Evolutionary conservation across 2,888 invertebrate species (phyloP).

Genomic region (Entomobrya multifasciata): DNA sequence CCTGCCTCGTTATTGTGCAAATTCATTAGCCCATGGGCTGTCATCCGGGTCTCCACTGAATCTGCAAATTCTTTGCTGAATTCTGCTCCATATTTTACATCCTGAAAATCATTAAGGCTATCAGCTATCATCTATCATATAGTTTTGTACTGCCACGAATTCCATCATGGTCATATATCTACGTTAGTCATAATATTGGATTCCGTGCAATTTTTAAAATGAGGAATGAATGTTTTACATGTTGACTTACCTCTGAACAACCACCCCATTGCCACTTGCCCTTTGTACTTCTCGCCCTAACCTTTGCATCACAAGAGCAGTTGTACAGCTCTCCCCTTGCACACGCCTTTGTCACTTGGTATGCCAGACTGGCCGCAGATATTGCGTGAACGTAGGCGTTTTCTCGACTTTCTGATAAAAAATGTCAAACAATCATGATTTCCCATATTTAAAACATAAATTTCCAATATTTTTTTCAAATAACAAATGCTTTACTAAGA

Average conservation of each 20-base stretch:
- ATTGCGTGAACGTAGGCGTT: constrained; percentile 94
- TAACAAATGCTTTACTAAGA: too few relatives aligned
- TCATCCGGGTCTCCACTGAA: constrained; percentile 87
- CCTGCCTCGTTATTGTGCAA: constrained; percentile 96
- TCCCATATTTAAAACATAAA: background rate
- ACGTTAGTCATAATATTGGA: too few relatives aligned
- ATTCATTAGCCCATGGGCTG: constrained; percentile 88
- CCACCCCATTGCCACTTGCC: constrained; percentile 96
- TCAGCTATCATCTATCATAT: too few relatives aligned
- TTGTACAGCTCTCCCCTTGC: constrained; percentile 92
- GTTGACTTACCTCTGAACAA: constrained; percentile 88
- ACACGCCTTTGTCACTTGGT: constrained; percentile 92
- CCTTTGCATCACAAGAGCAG: constrained; percentile 92
- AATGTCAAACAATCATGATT: background rate
- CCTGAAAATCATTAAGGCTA: constrained; percentile 83
- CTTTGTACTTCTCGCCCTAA: constrained; percentile 87
- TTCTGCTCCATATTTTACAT: constrained; percentile 91
- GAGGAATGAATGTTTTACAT: too few relatives aligned
- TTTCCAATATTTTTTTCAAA: too few relatives aligned
- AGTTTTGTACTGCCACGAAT: too few relatives aligned
- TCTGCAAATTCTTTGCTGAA: constrained; percentile 94
- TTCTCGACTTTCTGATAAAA: constrained; percentile 89
- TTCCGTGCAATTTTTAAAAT: too few relatives aligned
- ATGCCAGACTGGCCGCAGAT: constrained; percentile 93
- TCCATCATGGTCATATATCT: too few relatives aligned